Base-by-base conservation (phyloP, 2,113 vertebrate genomes). In the Promerops cafer region DNA sequence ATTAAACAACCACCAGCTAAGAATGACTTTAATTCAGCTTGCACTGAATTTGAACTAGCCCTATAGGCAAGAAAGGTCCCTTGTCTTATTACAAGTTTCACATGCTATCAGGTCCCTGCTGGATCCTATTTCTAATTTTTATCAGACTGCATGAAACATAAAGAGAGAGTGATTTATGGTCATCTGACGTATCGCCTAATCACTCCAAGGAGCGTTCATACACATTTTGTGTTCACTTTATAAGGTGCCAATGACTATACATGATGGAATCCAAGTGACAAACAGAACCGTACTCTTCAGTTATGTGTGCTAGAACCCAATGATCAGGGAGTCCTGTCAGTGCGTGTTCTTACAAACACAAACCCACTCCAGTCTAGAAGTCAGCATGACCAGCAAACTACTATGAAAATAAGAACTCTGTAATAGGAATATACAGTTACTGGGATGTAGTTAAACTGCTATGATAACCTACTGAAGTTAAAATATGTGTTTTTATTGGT, bases 91-190 rank as follows among this genome's bases (percentile, higher is more conserved):
- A 94, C 53, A 89, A 90, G 69, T 95, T 94, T 90, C 83, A 82
- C 45, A 68, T 92, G 86, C 47, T 83, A 93, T 88, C 79, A 90
- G 60, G 83, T 87, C 88, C 60, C 86, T 71, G 88, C n/a, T 82
- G 77, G 77, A 94, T 92, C 33, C 61, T 64, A 61, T 87, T 92
- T 82, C 86, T 92, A 95, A 89, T 93, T 96, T 96, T 93, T 96
- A 93, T 91, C 94, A 90, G 83, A 84, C 27, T 75, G 82, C 96
- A 90, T 70, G 71, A 94, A 95, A 96, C 52, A 77, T 49, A 92
- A 87, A 94, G 71, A 81, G 37, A 75, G 72, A 60, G 53, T 47
- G 72, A 95, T 90, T 94, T 96, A 89, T 93, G 80, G 84, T 68
- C 91, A 71, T 60, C 65, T 83, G 83, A 79, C 60, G 83, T 56